Evolutionary conservation across 2,888 invertebrate genomes (phyloP).

Genomic region (Pherbina coryleti): DNA sequence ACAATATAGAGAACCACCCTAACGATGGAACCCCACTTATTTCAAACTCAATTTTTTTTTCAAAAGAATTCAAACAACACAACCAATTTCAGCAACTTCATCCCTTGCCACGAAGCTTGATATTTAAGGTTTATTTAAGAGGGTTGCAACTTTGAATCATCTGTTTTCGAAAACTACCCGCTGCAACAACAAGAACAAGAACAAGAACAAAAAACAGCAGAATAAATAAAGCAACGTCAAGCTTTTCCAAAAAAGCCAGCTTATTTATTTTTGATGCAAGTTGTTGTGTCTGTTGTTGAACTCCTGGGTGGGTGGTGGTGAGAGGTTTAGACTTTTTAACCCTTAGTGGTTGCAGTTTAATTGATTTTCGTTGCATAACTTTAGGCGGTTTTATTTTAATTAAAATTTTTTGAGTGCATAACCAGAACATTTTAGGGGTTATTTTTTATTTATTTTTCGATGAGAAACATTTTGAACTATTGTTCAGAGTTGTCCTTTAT

Average conservation of each 20-base stretch:
- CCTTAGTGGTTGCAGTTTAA: conserved; percentile 5
- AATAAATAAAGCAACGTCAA: too few species aligned
- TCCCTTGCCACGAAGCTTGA: background rate
- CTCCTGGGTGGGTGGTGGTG: background rate
- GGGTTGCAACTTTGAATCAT: too few species aligned
- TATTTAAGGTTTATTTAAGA: too few species aligned
- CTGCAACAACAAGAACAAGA: too few species aligned
- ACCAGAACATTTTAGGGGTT: background rate
- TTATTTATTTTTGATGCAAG: background rate
- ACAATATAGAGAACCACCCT: too few species aligned
- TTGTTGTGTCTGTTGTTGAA: background rate
- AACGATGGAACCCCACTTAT: too few species aligned
- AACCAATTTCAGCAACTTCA: background rate
- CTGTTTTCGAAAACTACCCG: background rate
- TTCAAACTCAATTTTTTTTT: too few species aligned
- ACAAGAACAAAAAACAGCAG: background rate
- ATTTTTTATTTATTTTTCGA: too few species aligned
- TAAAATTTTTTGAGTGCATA: background rate
- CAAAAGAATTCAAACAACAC: too few species aligned
- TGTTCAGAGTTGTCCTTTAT: too few species aligned
- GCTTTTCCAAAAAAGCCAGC: too few species aligned
- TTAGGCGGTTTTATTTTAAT: background rate
- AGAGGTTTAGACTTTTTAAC: background rate
- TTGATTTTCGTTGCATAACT: conserved; percentile 6
- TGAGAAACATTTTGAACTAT: too few species aligned